Evolutionary conservation across 2,797 vertebrate species (phyloP), one percentile per base, ranked within the genome.

Genomic region (Hippoglossus hippoglossus): DNA sequence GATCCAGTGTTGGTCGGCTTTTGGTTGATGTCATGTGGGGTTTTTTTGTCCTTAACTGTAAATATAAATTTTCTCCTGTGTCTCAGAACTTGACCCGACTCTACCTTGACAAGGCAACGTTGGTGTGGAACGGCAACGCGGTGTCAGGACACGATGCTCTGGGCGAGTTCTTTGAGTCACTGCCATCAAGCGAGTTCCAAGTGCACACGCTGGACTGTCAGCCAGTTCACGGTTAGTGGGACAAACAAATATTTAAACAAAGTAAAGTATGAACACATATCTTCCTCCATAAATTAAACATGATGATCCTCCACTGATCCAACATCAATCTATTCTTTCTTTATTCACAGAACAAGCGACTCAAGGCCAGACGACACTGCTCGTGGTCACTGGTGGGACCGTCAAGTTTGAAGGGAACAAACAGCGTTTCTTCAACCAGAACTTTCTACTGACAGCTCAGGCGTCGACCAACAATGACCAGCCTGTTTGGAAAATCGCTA

Each of bases 351-450:
- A 97, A 77, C 96, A 97, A 94, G 98, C 97, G 16, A 98, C 97
- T 28, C 97, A 96, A 88, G 95, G 96, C 64, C 97, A 99, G 92
- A 96, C 95, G 0, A 98, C 97, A 0, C 89, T 99, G 83, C 94
- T 99, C 4, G 97, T 99, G 72, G 95, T 98, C 79, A 97, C 96
- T 3, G 95, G 96, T 5, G 98, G 98, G 28, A 93, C 73, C 0
- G 98, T 98, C 51, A 99, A 98, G 89, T 99, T 99, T 82, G 97
- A 99, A 47, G 98, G 98, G 16, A 98, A 97, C 92, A 97, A 96
- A 75, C 95, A 95, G 28, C 96, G 95, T 47, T 97, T 93, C 93
- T 99, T 99, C 93, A 98, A 97, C 86, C 98, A 99, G 93, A 99
- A 96, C 77, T 99, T 99, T 90, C 93, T 99, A 72, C 86, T 99